Evolutionary conservation across 2,888 invertebrate species (phyloP).

Genomic region (Tenodera sinensis): DNA sequence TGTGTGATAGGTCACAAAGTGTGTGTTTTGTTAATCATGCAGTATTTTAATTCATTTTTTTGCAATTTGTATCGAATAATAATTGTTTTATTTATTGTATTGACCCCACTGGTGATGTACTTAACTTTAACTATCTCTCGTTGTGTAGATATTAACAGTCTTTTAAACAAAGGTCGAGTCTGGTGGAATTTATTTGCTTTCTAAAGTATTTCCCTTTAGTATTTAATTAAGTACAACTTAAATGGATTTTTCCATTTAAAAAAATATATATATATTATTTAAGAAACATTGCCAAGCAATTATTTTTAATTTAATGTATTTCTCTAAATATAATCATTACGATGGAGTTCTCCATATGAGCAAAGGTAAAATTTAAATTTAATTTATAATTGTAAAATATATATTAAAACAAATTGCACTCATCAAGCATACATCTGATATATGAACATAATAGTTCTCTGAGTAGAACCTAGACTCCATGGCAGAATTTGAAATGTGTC

Average conservation of each 20-base stretch:
- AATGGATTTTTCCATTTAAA: conserved; percentile 6
- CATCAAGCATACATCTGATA: background rate
- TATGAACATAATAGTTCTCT: conserved; percentile 8
- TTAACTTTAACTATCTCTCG: conserved; percentile 13
- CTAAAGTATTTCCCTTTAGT: conserved; percentile 1
- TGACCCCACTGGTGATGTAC: conserved; percentile 22
- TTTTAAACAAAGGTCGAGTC: conserved; percentile 16
- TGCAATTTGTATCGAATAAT: background rate
- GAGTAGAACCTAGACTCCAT: background rate
- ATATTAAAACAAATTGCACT: background rate
- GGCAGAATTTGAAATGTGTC: background rate
- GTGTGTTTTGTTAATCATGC: background rate
- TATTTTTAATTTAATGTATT: conserved; percentile 13
- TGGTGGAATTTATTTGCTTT: conserved; percentile 17
- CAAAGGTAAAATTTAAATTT: background rate
- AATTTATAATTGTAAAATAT: background rate
- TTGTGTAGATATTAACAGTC: conserved; percentile 7
- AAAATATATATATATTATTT: background rate
- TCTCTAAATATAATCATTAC: background rate
- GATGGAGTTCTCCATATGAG: background rate
- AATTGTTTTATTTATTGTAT: conserved; percentile 12
- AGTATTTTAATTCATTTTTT: conserved; percentile 20
- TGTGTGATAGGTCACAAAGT: conserved; percentile 10
- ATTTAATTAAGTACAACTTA: conserved; percentile 16
- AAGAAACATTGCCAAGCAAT: conserved; percentile 19